A percentile compares a stretch with the other conserved stretches of the same genome.
phyloP scores from a whole-genome alignment of 2,113 vertebrate species.

The Cranoglanis bouderius region DNA sequence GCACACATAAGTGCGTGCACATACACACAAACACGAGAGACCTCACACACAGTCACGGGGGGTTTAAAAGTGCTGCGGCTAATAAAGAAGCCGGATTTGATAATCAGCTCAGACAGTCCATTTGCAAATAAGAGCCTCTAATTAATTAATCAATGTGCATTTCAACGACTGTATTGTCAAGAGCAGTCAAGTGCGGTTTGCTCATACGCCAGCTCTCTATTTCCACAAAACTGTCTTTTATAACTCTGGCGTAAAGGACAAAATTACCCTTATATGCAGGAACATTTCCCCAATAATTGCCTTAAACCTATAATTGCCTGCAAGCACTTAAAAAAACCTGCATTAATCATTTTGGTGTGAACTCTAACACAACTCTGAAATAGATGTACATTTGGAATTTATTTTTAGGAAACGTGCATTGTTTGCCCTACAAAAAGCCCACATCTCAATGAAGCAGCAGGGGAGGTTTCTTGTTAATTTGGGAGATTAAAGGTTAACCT shows the following conservation, averaged over 20 bases:
- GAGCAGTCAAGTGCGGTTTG: conserved; percentile 74
- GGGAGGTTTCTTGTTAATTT: conserved; percentile 56
- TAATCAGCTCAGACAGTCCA: conserved; percentile 77
- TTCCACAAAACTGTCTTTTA: conserved; percentile 24
- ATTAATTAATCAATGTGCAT: conserved; percentile 79
- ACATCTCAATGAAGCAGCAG: conserved; percentile 54
- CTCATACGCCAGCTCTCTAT: conserved; percentile 36
- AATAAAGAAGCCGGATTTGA: conserved; percentile 75
- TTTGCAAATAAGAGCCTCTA: conserved; percentile 78
- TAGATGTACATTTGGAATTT: conserved; percentile 7
- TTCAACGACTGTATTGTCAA: conserved; percentile 73
- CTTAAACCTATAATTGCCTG: conserved; percentile 2
- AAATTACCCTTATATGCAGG: conserved; percentile 19
- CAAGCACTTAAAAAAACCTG: conserved; percentile 1
- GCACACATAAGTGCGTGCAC: conserved; percentile 6
- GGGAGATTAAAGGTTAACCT: conserved; percentile 60
- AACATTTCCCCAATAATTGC: conserved; percentile 31
- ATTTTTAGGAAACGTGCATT: conserved; percentile 29
- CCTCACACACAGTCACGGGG: conserved; percentile 38
- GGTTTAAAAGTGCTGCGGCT: conserved; percentile 56
- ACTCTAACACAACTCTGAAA: conserved; percentile 13
- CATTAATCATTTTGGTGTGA: conserved; percentile 1
- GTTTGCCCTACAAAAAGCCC: conserved; percentile 46
- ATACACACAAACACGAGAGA: conserved; percentile 30
- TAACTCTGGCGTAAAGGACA: conserved; percentile 23